phyloP scores from a whole-genome alignment of 2,797 vertebrate genomes.

The Sebastolobus altivelis region DNA sequence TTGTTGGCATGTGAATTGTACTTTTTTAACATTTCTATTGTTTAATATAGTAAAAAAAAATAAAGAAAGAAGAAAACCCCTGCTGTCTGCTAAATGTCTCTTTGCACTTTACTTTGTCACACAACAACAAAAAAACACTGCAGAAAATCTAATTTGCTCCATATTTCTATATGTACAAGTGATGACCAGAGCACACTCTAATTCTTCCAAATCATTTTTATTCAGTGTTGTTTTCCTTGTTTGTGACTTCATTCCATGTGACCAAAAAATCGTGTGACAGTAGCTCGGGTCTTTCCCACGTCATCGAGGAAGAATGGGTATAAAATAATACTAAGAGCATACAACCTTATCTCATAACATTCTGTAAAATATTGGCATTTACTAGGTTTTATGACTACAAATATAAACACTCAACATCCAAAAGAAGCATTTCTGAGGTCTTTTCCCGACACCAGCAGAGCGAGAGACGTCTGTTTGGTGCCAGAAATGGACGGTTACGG shows the following conservation, averaged over 20 bases:
- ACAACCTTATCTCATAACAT: slow-evolving; percentile 71
- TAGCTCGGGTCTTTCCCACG: slow-evolving; percentile 53
- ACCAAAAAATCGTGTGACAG: slow-evolving; percentile 75
- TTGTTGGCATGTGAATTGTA: neutral
- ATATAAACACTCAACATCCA: slow-evolving; percentile 82
- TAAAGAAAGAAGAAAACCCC: neutral
- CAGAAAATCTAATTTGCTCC: neutral
- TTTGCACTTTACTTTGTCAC: neutral
- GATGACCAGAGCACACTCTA: slow-evolving; percentile 9
- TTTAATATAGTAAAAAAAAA: neutral
- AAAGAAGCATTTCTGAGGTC: slow-evolving; percentile 73
- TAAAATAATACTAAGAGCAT: slow-evolving; percentile 81
- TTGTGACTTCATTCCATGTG: slow-evolving; percentile 71
- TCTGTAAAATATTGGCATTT: slow-evolving; percentile 83
- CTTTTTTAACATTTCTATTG: neutral
- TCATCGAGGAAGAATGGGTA: slow-evolving; percentile 74
- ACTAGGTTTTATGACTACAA: slow-evolving; percentile 70
- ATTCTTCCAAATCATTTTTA: slow-evolving; percentile 82
- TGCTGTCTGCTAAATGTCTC: neutral
- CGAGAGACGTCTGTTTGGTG: slow-evolving; percentile 60
- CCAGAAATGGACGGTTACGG: slow-evolving; percentile 84
- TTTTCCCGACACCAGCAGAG: slow-evolving; percentile 65
- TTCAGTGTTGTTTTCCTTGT: slow-evolving; percentile 74
- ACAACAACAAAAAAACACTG: neutral
- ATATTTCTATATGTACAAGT: neutral